Conservation (phyloP, 2,888 invertebrate genomes). For the Parapristionchus giblindavisi region DNA sequence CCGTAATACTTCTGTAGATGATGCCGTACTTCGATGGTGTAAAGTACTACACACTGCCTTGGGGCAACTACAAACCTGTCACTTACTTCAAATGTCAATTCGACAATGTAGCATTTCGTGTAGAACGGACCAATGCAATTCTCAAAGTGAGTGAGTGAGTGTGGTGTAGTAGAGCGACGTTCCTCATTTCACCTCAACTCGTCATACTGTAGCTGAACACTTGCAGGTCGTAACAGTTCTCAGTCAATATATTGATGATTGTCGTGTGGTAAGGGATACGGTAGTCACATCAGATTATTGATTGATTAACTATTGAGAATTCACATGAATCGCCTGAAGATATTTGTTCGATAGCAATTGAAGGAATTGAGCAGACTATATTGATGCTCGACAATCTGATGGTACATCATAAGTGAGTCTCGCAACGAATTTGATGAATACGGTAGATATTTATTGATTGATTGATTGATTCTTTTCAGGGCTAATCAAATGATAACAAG, state of each 20-base stretch:
- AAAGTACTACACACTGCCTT: slow-evolving; percentile 63
- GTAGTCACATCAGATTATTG: not conserved
- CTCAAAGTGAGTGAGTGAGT: slow-evolving; percentile 38
- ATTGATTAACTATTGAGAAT: not conserved
- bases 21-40: slow-evolving; percentile 61
- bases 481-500: slow-evolving; percentile 20
- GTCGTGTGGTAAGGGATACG: slow-evolving; percentile 22
- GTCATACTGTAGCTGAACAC: too few relatives aligned
- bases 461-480: not conserved
- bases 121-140: slow-evolving; percentile 56
- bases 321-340: slow-evolving; percentile 17
- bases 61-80: slow-evolving; percentile 66
- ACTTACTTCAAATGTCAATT: slow-evolving; percentile 53
- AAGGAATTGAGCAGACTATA: slow-evolving; percentile 21
- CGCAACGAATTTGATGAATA: not conserved
- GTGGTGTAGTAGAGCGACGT: not conserved
- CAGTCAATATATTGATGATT: slow-evolving; percentile 28
- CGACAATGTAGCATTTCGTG: slow-evolving; percentile 56
- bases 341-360: slow-evolving; percentile 25
- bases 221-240: slow-evolving; percentile 31
- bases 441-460: slow-evolving; percentile 4
- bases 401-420: slow-evolving; percentile 33
- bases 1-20: slow-evolving; percentile 41
- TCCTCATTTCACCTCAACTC: too few relatives aligned
- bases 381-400: slow-evolving; percentile 17